phyloP scores from a whole-genome alignment of 2,888 invertebrate species.

The Metopia argyrocephala region DNA sequence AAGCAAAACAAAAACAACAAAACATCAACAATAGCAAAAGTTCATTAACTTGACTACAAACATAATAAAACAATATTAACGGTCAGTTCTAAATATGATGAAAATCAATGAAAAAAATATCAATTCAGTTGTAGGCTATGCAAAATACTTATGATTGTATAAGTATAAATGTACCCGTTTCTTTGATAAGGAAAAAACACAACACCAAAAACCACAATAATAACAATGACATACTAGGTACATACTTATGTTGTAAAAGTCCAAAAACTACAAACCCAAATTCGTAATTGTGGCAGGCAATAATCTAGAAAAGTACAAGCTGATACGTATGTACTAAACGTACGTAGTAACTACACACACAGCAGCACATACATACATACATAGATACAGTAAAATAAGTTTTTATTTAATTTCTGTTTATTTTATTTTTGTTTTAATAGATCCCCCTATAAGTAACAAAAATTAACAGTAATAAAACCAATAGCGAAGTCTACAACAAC shows the following conservation, averaged over 20 bases:
- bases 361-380: neutral
- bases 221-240: too few relatives aligned
- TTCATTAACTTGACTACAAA: conserved; percentile 52
- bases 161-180: neutral
- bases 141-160: conserved; percentile 14
- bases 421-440: conserved; percentile 15
- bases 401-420: neutral
- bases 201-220: neutral
- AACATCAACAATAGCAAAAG: conserved; percentile 18
- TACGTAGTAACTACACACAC: too few relatives aligned
- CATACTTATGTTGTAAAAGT: neutral
- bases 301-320: neutral
- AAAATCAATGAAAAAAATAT: neutral
- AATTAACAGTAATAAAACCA: neutral
- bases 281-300: neutral
- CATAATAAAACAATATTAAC: neutral
- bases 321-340: too few relatives aligned
- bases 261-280: neutral
- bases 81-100: neutral
- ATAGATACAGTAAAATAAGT: neutral
- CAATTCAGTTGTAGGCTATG: neutral
- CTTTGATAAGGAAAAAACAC: conserved; percentile 17
- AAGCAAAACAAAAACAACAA: conserved; percentile 4
- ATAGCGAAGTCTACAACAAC: neutral
- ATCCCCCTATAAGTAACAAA: neutral